Evolutionary conservation across 2,113 vertebrate species (phyloP).

Genomic region (Heliornis fulica): DNA sequence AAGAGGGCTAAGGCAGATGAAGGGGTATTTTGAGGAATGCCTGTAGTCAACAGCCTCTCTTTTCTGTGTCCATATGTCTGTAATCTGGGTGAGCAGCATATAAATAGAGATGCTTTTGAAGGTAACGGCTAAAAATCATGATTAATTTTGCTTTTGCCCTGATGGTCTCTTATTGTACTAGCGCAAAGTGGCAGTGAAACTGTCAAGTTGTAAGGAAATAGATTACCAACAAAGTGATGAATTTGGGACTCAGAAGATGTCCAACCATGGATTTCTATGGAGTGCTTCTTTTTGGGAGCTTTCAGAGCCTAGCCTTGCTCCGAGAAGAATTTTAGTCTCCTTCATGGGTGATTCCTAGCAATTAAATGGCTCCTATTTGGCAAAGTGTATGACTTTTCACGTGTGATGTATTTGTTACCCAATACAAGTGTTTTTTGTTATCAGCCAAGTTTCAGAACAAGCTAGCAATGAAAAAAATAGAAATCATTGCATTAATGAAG

Average conservation of each 20-base stretch:
- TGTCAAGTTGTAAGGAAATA: neutral
- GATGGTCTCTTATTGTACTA: neutral
- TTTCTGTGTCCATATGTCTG: neutral
- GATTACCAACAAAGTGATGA: neutral
- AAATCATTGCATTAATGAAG: neutral
- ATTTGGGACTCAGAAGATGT: neutral
- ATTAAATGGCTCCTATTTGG: neutral
- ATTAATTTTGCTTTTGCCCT: neutral
- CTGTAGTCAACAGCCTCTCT: neutral
- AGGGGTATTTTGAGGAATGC: neutral
- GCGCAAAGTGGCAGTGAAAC: neutral
- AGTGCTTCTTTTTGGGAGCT: neutral
- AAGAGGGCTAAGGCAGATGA: neutral
- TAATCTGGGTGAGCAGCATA: neutral
- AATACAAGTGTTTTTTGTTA: fast-evolving
- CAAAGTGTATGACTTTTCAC: neutral
- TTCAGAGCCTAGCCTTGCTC: neutral
- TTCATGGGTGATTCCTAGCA: neutral
- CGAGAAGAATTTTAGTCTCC: neutral
- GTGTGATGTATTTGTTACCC: neutral
- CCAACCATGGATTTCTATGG: neutral
- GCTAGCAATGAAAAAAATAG: neutral
- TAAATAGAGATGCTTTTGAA: neutral
- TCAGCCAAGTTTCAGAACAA: neutral
- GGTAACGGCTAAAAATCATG: neutral